A percentile compares a stretch with the other conserved stretches of the same genome.
These are phyloP conservation scores for Callionymus lyra DNA, from an alignment of 2,113 vertebrate species.

Conservation along the genomic window DNA sequence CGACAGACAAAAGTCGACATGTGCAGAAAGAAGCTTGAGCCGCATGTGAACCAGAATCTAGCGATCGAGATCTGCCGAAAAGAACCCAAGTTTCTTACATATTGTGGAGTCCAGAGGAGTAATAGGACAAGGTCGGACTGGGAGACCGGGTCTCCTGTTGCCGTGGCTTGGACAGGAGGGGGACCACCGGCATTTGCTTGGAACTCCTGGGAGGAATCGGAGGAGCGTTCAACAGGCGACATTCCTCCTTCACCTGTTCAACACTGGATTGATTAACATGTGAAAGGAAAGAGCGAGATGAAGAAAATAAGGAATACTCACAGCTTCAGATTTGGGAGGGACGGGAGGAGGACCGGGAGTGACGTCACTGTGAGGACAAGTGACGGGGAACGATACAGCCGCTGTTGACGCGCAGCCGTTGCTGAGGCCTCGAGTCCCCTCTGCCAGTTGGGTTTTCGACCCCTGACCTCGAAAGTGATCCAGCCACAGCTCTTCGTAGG, in stretches of 20 bases:
- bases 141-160: constrained; percentile 87
- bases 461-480: constrained; percentile 71
- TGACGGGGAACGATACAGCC: constrained; percentile 54
- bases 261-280: too few species aligned
- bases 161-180: constrained; percentile 70
- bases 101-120: constrained; percentile 93
- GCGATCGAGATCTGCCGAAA: too few species aligned
- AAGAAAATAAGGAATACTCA: constrained; percentile 65
- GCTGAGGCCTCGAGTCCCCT: constrained; percentile 63
- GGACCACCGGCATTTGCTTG: constrained; percentile 78
- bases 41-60: too few species aligned
- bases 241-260: constrained; percentile 90
- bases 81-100: constrained; percentile 92
- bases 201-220: constrained; percentile 88
- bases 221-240: constrained; percentile 91
- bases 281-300: neutral
- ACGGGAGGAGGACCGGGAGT: constrained; percentile 90
- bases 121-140: constrained; percentile 95
- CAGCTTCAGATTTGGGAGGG: constrained; percentile 98
- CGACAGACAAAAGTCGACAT: too few species aligned
- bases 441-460: constrained; percentile 44
- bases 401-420: constrained; percentile 57
- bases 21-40: too few species aligned
- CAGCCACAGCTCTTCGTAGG: constrained; percentile 95
- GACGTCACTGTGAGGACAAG: constrained; percentile 65